Percentiles rank a stretch among this genome's conserved stretches.
Conservation (phyloP, 2,113 vertebrate genomes). For the Paracanthobrama guichenoti region DNA sequence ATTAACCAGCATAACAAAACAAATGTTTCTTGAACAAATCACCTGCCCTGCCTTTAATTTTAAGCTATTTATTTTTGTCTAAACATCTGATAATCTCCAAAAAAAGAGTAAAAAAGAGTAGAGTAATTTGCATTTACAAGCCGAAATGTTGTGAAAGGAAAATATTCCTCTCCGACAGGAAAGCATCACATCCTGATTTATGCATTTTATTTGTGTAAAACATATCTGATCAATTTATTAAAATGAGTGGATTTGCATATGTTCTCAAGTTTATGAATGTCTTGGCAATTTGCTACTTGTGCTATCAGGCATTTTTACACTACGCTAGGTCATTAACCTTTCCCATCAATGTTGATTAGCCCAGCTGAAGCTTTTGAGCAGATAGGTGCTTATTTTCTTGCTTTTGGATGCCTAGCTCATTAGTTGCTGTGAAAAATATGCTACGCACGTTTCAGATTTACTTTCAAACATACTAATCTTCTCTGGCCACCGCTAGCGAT, state of each 20-base stretch:
- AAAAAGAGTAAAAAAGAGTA: not conserved
- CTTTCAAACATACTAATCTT: conserved; percentile 33
- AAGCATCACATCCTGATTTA: not conserved
- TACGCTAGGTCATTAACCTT: not conserved
- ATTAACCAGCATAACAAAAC: too few relatives aligned
- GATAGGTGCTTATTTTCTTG: not conserved
- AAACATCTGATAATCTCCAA: not conserved
- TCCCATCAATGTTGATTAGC: not conserved
- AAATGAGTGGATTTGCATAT: not conserved
- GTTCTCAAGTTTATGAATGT: not conserved
- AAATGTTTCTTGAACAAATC: too few relatives aligned
- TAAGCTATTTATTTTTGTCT: not conserved
- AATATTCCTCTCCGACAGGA: not conserved
- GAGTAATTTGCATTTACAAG: not conserved
- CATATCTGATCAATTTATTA: not conserved
- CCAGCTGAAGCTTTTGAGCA: not conserved
- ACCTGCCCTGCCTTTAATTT: not conserved
- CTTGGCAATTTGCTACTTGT: not conserved
- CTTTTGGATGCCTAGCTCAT: conserved; percentile 20
- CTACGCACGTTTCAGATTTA: conserved; percentile 29
- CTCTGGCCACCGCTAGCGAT: conserved; percentile 14
- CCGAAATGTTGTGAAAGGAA: not conserved
- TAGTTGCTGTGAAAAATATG: conserved; percentile 12
- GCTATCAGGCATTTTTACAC: not conserved
- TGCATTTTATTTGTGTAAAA: not conserved